phyloP scores from a whole-genome alignment of 2,113 vertebrate species.

The Phrynocephalus versicolor region DNA sequence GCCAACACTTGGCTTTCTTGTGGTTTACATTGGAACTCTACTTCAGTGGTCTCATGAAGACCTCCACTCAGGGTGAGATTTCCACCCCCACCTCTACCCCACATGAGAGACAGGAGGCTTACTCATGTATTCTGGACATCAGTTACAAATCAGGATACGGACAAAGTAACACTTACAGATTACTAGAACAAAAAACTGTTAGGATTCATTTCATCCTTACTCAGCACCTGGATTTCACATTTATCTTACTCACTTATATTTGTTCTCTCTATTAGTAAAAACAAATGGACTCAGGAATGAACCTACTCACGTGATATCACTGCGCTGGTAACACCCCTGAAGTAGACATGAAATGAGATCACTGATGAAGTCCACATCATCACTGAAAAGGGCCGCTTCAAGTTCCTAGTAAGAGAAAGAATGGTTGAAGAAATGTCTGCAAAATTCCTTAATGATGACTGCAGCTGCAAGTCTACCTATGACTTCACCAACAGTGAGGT shows the following conservation, averaged over 20 bases:
- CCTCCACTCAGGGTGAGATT: not conserved
- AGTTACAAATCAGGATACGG: not conserved
- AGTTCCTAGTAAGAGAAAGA: slow-evolving; percentile 82
- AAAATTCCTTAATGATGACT: slow-evolving; percentile 6
- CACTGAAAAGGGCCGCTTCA: slow-evolving; percentile 91
- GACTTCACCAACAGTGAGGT: not conserved
- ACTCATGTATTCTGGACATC: not conserved
- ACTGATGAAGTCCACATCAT: slow-evolving; percentile 91
- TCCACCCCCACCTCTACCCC: too few species aligned
- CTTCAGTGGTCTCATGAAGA: not conserved
- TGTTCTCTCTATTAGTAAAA: slow-evolving; percentile 52
- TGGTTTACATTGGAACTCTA: not conserved
- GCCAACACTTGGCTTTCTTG: not conserved
- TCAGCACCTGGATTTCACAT: slow-evolving; percentile 38
- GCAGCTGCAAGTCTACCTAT: not conserved
- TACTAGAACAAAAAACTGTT: slow-evolving; percentile 24
- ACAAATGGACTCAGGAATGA: not conserved
- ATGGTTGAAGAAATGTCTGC: slow-evolving; percentile 43
- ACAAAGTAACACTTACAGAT: not conserved
- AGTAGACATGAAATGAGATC: slow-evolving; percentile 92
- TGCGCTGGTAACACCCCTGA: slow-evolving; percentile 97
- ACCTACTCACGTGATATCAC: slow-evolving; percentile 94
- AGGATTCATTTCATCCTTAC: slow-evolving; percentile 39
- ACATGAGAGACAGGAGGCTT: not conserved
- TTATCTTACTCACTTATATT: not conserved